Percentiles rank a stretch among this genome's conserved stretches.
Conservation (phyloP, 2,797 vertebrate species). For the Amazona finschi region DNA sequence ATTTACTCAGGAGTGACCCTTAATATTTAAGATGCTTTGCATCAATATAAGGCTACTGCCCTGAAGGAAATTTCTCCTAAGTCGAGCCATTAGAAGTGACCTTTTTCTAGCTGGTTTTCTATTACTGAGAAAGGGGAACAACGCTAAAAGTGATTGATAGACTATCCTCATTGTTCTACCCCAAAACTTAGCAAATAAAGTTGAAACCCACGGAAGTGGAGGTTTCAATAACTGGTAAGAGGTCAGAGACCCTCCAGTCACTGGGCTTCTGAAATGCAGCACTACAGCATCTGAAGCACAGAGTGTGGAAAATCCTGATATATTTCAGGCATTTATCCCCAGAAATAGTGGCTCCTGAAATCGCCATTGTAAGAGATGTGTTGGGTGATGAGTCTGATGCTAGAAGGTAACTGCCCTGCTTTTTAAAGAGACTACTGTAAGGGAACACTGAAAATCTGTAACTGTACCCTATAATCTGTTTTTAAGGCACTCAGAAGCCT, state of each 20-base stretch:
- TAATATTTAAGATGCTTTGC: background rate
- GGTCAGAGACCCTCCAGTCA: background rate
- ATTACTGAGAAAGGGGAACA: background rate
- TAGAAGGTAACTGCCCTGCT: background rate
- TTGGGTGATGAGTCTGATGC: background rate
- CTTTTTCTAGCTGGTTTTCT: background rate
- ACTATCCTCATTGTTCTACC: background rate
- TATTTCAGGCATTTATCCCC: background rate
- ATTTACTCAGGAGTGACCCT: background rate
- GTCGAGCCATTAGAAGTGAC: background rate
- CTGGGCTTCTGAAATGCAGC: background rate
- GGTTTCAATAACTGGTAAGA: background rate
- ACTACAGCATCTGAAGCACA: accelerated
- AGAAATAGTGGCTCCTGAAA: background rate
- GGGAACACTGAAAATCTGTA: background rate
- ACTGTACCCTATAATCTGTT: background rate
- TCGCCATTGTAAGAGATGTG: background rate
- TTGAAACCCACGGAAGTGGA: background rate
- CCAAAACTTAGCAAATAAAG: background rate
- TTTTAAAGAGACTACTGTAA: background rate
- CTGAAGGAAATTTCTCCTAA: background rate
- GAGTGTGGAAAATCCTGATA: background rate
- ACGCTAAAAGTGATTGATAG: background rate
- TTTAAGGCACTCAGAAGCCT: background rate
- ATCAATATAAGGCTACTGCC: background rate